Percentiles rank a stretch among this genome's conserved stretches.
phyloP scores from a whole-genome alignment of 2,113 vertebrate genomes.

The Triplophysa dalaica region DNA sequence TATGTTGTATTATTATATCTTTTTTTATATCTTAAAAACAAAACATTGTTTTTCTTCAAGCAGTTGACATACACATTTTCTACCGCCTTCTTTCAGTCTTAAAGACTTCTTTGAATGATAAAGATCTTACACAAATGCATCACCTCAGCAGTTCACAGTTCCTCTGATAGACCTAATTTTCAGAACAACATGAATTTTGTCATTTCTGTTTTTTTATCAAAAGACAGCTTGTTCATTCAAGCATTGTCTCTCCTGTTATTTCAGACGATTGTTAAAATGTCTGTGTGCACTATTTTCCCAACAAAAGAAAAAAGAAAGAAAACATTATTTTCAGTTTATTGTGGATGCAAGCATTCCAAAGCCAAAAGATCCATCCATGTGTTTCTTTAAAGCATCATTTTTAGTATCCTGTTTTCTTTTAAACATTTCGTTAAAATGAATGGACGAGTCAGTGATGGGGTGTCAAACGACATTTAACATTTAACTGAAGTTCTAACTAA shows the following conservation, averaged over 20 bases:
- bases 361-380: neutral
- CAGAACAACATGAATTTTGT: neutral
- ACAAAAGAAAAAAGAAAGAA: neutral
- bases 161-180: neutral
- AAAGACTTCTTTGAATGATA: neutral
- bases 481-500: slow-evolving; percentile 4
- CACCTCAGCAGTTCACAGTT: neutral
- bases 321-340: neutral
- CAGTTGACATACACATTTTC: neutral
- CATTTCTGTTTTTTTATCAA: neutral
- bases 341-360: neutral
- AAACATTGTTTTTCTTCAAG: neutral
- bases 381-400: slow-evolving; percentile 5
- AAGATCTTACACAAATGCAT: neutral
- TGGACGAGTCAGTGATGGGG: slow-evolving; percentile 9
- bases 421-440: slow-evolving; percentile 6
- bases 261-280: neutral
- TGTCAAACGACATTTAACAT: slow-evolving; percentile 23
- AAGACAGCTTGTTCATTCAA: neutral
- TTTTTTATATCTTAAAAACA: neutral
- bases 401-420: slow-evolving; percentile 21
- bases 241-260: neutral
- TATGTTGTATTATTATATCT: neutral
- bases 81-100: too few relatives aligned
- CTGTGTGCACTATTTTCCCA: neutral